Evolutionary conservation across 2,113 vertebrate genomes (phyloP).

Genomic region (Xiphophorus maculatus): DNA sequence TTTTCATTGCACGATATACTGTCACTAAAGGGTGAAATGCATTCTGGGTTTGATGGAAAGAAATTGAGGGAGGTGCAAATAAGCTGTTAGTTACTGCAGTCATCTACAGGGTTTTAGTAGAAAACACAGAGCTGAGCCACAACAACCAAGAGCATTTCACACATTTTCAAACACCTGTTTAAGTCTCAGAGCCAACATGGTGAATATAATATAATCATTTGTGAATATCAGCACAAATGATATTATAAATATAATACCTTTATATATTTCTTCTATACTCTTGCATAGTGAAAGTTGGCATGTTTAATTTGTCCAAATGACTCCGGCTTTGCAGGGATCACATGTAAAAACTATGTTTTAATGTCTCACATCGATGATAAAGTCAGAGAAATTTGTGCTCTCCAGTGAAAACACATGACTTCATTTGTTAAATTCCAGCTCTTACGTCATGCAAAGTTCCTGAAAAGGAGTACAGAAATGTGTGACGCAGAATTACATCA

Average conservation of each 20-base stretch:
- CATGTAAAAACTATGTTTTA: background rate
- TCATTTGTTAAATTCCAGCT: background rate
- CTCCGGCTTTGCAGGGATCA: background rate
- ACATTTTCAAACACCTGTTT: background rate
- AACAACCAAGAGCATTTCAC: background rate
- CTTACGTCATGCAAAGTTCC: background rate
- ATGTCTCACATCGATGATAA: background rate
- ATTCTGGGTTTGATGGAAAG: background rate
- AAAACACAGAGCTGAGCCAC: background rate
- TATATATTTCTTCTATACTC: no score
- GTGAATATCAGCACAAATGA: no score
- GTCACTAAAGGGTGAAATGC: background rate
- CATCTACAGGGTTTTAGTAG: background rate
- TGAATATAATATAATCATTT: background rate
- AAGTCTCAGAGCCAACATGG: background rate
- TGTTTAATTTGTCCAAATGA: background rate
- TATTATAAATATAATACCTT: no score
- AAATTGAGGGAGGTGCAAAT: background rate
- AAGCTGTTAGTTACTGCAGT: background rate
- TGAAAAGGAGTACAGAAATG: background rate
- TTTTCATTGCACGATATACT: background rate
- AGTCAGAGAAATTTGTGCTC: background rate
- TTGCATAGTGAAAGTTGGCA: background rate
- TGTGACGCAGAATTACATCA: background rate
- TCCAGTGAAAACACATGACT: background rate